Base-by-base conservation (phyloP, 2,888 invertebrate species). In the Chymomyza caudatula region DNA sequence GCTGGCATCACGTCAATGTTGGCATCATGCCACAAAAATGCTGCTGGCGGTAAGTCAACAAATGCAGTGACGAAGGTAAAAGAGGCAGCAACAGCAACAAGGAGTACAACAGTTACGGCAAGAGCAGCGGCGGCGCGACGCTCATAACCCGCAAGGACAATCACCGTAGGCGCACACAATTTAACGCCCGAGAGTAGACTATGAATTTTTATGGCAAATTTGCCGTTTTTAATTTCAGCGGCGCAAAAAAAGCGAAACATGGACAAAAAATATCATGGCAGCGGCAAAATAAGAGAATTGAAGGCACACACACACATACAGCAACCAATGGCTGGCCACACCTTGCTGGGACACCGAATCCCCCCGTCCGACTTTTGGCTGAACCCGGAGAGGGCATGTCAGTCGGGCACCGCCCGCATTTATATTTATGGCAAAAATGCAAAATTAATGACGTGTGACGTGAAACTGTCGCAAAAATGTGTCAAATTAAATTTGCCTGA, bases 361-460 rank as follows among this genome's bases (percentile, higher is more conserved):
- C 23, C 1, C 23, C 23, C 6, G 11, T 11, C 29, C 29, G 29
- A 37, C 29, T 37, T 8, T 56, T 60, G 49, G 60, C 57, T 62
- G 60, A 68, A 54, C 58, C 66, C 19, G n/a, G n/a, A 37, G 29
- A 37, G 29, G 29, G 8, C 29, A 37, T 37, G 29, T 37, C 29
- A 11, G 29, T 37, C 29, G 29, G 29, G 29, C 11, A 11, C 52
- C 53, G 49, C 62, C 43, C 44, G 44, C 71, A 63, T 64, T 54
- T 78, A 69, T 83, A 83, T 85, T 83, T 83, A 85, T 83, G 80
- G 71, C 62, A 69, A 74, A 74, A 85, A 83, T 85, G 67, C 77
- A 80, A 83, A 83, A 85, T 83, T 83, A 83, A 83, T 83, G 82
- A 85, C 75, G 82, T 80, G 85, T 83, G 85, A 78, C 77, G 55